Conservation (phyloP, 2,113 vertebrate genomes). For the Canis aureus region DNA sequence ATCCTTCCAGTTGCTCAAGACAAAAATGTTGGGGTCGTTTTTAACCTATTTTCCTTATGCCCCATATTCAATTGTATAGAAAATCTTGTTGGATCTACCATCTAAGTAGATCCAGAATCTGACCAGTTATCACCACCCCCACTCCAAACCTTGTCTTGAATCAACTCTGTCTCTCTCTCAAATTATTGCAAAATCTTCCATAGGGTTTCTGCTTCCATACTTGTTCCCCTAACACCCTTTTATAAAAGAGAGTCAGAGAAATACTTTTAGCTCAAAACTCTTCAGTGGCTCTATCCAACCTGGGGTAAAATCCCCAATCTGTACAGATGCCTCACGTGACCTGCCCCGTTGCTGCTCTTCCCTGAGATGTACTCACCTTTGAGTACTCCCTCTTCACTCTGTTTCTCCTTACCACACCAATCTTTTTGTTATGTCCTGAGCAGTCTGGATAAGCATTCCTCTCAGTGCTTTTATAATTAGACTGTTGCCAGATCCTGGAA, state of each 20-base stretch:
- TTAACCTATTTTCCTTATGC: background rate
- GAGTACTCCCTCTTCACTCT: too few relatives aligned
- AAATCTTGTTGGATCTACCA: background rate
- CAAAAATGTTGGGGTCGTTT: background rate
- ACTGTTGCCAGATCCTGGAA: background rate
- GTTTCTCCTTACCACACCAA: background rate
- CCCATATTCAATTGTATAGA: background rate
- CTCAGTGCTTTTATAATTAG: background rate
- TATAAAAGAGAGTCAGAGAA: background rate
- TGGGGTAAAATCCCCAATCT: too few relatives aligned
- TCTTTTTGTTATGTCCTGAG: background rate
- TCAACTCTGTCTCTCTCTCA: background rate
- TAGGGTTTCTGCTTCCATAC: background rate
- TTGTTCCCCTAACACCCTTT: background rate
- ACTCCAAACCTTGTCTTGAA: background rate
- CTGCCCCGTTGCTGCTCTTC: background rate
- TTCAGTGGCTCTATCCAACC: background rate
- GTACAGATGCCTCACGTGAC: background rate
- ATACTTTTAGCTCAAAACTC: background rate
- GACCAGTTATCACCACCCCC: background rate
- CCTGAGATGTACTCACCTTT: background rate
- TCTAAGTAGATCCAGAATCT: background rate
- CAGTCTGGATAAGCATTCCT: background rate
- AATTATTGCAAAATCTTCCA: background rate
- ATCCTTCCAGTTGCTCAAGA: background rate